phyloP scores from a whole-genome alignment of 1,140 invertebrate species.

The Drosophila oshimai region DNA sequence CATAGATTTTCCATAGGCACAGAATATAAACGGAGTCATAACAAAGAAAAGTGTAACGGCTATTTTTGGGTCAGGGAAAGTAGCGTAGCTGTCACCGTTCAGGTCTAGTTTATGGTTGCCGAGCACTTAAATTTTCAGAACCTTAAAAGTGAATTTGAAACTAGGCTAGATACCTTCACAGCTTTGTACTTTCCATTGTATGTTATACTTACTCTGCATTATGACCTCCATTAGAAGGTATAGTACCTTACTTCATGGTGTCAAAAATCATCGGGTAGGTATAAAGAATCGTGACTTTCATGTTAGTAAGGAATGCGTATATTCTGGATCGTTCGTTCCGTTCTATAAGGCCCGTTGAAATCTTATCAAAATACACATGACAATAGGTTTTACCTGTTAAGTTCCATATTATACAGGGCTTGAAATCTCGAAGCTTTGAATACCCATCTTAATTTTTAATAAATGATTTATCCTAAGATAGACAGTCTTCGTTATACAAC shows the following conservation, averaged over 20 bases:
- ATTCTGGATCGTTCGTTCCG: slow-evolving; percentile 26
- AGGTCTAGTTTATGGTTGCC: slow-evolving; percentile 7
- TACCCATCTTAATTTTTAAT: background rate
- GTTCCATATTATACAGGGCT: background rate
- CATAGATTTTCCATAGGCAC: too few species aligned
- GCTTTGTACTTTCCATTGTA: slow-evolving; percentile 28
- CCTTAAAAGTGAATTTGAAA: slow-evolving; percentile 41
- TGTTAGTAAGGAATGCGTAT: slow-evolving; percentile 1
- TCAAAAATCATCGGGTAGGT: background rate
- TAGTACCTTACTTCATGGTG: background rate
- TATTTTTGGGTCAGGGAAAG: slow-evolving; percentile 36
- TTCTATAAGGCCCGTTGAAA: background rate
- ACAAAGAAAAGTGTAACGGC: slow-evolving; percentile 36
- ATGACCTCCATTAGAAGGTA: background rate
- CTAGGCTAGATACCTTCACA: background rate
- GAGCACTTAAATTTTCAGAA: slow-evolving; percentile 9
- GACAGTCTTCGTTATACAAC: too few species aligned
- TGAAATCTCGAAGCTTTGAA: background rate
- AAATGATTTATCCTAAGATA: background rate
- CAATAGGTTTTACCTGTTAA: slow-evolving; percentile 10
- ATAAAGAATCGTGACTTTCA: background rate
- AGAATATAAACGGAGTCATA: background rate
- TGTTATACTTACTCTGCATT: background rate
- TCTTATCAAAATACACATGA: slow-evolving; percentile 26
- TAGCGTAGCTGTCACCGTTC: slow-evolving; percentile 36